Evolutionary conservation across 2,113 vertebrate species (phyloP), one percentile per base, ranked within the genome.

Genomic region (Oxygymnocypris stewartii): DNA sequence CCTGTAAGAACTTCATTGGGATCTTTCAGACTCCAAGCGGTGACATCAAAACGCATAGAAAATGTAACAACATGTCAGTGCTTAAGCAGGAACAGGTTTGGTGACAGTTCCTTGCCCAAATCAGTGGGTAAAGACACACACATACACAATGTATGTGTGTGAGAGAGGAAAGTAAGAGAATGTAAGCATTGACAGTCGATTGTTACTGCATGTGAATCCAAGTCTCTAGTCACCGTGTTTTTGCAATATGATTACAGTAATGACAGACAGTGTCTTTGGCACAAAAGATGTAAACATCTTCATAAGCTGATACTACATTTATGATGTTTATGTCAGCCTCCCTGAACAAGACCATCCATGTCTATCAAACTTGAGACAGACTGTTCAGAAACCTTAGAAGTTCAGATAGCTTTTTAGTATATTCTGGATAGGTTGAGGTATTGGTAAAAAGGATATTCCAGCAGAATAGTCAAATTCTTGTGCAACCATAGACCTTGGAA

Each of bases 401-500:
- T 71, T 25, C 20, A 65, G 14, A 23, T 23, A 73, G 11, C 49
- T 6, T 61, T 51, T 87, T 85, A 63, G 5, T 37, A 79, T 88
- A 85, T 42, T 61, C 51, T 74, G 2, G 9, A 84, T n/a, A 51
- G 51, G 8, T 71, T 6, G 59, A 69, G 67, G 31, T 79, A 14
- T 18, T 49, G 57, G 57, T 10, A 37, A 16, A 57, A n/a, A 67
- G n/a, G 16, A 76, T n/a, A 18, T 63, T 31, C 83, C 37, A 57
- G 63, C 61, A 84, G 74, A 74, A 84, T 63, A 83, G 20, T 78
- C 63, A 49, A 28, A 81, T 61, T 57, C 16, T 37, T 89, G 79
- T 79, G 74, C 84, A 86, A 86, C 88, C 89, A 69, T 84, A 82
- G 87, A 89, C 87, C 61, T 89, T 40, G 6, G 16, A 8, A 47